Evolutionary conservation across 1,140 invertebrate species (phyloP).

Genomic region (Caenorhabditis briggsae): DNA sequence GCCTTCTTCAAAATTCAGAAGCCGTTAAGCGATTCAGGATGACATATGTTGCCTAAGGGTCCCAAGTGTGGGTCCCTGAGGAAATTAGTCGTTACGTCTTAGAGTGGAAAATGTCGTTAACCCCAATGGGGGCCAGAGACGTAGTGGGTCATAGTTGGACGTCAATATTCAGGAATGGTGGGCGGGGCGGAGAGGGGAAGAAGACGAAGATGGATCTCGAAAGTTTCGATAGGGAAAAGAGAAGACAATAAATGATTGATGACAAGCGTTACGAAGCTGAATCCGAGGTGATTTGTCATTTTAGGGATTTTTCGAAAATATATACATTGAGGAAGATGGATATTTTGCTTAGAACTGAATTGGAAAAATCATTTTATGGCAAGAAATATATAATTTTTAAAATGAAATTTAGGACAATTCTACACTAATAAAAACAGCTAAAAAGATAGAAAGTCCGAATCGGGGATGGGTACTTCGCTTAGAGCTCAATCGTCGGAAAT

Average conservation of each 20-base stretch:
- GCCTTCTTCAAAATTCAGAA: constrained; percentile 42
- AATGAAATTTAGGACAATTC: too few species aligned
- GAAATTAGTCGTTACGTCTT: constrained; percentile 54
- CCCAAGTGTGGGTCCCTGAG: constrained; percentile 36
- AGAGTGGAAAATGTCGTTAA: constrained; percentile 52
- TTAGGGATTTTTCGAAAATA: not conserved
- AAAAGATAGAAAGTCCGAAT: too few species aligned
- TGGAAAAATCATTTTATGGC: too few species aligned
- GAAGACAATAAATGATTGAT: constrained; percentile 21
- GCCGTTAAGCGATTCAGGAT: constrained; percentile 35
- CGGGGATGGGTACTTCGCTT: not conserved
- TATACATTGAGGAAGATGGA: not conserved
- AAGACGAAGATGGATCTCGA: constrained; percentile 8
- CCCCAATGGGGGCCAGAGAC: constrained; percentile 25
- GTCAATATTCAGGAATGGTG: too few species aligned
- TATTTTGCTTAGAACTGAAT: too few species aligned
- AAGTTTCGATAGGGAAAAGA: not conserved
- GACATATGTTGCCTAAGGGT: constrained; percentile 47
- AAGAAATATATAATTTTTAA: too few species aligned
- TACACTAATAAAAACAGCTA: too few species aligned
- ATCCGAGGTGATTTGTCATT: not conserved
- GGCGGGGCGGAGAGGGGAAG: not conserved
- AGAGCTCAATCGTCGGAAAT: too few species aligned
- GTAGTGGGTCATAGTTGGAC: too few species aligned
- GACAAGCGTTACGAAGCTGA: not conserved